These are phyloP conservation scores for Steatocranus sp. DNA, from an alignment of 2,797 vertebrate species.

Conservation along the genomic window DNA sequence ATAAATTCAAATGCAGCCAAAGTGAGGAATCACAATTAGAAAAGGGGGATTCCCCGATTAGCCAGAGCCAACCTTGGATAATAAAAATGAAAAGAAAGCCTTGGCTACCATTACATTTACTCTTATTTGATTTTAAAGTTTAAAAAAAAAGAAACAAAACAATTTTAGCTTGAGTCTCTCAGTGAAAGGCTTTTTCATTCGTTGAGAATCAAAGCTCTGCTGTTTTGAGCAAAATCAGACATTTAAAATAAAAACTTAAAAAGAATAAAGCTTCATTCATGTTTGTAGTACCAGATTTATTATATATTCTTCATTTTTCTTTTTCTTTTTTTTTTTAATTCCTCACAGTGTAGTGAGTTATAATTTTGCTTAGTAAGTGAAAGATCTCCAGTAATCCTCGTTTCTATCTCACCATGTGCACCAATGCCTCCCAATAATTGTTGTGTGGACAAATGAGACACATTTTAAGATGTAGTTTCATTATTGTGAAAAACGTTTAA, in stretches of 20 bases:
- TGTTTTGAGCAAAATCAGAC: neutral
- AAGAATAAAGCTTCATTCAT: neutral
- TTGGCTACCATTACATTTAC: fast-evolving
- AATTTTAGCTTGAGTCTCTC: fast-evolving
- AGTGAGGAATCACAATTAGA: neutral
- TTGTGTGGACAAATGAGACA: neutral
- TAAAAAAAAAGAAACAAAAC: fast-evolving
- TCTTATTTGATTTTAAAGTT: neutral
- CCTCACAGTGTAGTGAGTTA: neutral
- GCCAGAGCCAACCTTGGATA: neutral
- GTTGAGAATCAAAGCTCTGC: neutral
- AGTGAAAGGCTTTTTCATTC: fast-evolving
- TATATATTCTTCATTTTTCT: neutral
- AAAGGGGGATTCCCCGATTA: neutral
- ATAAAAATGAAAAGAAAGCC: neutral
- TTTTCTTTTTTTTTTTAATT: neutral
- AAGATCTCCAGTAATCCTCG: neutral
- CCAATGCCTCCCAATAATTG: neutral
- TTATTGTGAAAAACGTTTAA: fast-evolving
- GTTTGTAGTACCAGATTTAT: neutral
- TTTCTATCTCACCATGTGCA: neutral
- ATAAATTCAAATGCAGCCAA: neutral
- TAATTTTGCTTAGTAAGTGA: neutral
- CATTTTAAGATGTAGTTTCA: neutral
- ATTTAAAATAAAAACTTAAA: neutral